Base-by-base conservation (phyloP, 2,113 vertebrate genomes). In the Puntigrus tetrazona region DNA sequence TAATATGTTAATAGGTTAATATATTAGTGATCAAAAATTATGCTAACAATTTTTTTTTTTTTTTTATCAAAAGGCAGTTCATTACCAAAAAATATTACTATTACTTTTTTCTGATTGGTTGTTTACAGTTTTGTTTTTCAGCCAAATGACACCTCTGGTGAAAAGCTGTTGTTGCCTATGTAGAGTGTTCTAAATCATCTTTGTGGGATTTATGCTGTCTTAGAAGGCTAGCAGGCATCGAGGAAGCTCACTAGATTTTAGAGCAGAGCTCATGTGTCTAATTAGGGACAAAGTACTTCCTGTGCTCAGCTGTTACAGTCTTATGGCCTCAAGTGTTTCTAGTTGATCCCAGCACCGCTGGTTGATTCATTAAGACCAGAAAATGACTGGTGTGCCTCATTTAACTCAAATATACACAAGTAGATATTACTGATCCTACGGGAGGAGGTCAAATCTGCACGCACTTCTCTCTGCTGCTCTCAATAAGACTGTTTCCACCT, bases 281-380 rank as follows among this genome's bases (percentile, higher is more conserved):
- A 67, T 43, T 29, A 11, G 6, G 8, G 27, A 67, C 78, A 29
- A 7, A 13, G 41, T 34, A 25, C 9, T 45, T 50, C 41, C 41
- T 45, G 61, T 31, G 25, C 59, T 65, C 59, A 81, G 38, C 45
- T 81, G n/a, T 72, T 22, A 18, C 41, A 45, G 13, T 38, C 55
- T 80, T 34, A 10, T 18, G n/a, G 38, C 20, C 57, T 63, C 41
- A 63, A 72, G 38, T 81, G 55, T 74, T 36, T 34, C 1, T 13
- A 43, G 34, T 18, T 59, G 27, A 87, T 83, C 83, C 25, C 34
- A 75, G 61, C 43, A 84, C 77, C 47, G 31, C 34, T 75, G 59
- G 77, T 43, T 84, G 22, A 63, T 82, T 87, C 63, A 82, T 87
- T 78, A 82, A 36, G 38, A 20, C 5, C 61, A 85, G 34, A 74